phyloP scores from a whole-genome alignment of 2,888 invertebrate species.

The Rhagophthalmus giganteus region DNA sequence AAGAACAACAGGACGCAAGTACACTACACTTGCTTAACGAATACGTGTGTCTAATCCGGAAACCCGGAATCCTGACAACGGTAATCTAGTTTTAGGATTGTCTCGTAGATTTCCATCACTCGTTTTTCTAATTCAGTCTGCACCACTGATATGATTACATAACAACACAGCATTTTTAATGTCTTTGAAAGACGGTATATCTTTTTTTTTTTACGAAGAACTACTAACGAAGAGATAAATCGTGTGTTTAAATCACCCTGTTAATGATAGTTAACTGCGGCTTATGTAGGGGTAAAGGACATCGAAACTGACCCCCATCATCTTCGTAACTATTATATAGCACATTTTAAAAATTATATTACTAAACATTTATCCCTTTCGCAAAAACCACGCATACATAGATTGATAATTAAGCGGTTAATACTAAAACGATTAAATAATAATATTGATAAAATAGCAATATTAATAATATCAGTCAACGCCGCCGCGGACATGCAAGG shows the following conservation, averaged over 20 bases:
- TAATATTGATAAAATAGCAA: too few species aligned
- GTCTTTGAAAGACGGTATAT: slow-evolving; percentile 27
- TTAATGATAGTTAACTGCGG: slow-evolving; percentile 21
- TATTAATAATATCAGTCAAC: too few species aligned
- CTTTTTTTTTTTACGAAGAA: slow-evolving; percentile 17
- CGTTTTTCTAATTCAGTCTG: slow-evolving; percentile 11
- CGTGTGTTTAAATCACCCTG: slow-evolving; percentile 27
- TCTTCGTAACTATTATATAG: background rate
- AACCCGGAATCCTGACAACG: slow-evolving; percentile 12
- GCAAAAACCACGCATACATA: slow-evolving; percentile 15
- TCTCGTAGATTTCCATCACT: slow-evolving; percentile 6
- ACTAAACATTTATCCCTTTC: slow-evolving; percentile 4
- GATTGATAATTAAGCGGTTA: too few species aligned
- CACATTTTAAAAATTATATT: background rate
- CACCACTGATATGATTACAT: slow-evolving; percentile 28
- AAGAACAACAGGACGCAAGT: too few species aligned
- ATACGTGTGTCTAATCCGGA: slow-evolving; percentile 6
- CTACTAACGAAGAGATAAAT: slow-evolving; percentile 25
- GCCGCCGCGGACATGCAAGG: too few species aligned
- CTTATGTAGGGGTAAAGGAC: slow-evolving; percentile 1
- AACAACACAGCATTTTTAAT: slow-evolving; percentile 20
- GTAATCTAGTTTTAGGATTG: slow-evolving; percentile 6
- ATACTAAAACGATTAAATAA: too few species aligned
- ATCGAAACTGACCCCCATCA: background rate
- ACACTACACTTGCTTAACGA: background rate